A percentile compares a stretch with the other conserved stretches of the same genome.
Evolutionary conservation across 2,113 vertebrate species (phyloP).

Genomic region (Lipophrys pholis): DNA sequence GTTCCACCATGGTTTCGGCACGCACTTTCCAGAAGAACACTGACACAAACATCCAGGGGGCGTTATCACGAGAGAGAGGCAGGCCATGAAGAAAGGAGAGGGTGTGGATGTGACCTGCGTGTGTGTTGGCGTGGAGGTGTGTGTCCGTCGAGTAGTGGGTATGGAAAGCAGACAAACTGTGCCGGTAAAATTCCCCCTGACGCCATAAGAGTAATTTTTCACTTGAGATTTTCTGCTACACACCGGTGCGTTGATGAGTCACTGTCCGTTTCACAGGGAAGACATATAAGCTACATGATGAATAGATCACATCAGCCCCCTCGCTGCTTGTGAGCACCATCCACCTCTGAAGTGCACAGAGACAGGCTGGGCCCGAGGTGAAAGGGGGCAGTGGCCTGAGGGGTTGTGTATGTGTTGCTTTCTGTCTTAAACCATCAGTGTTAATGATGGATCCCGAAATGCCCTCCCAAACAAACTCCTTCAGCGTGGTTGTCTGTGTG

Average conservation of each 20-base stretch:
- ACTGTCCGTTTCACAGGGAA: constrained; percentile 17
- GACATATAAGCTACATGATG: constrained; percentile 31
- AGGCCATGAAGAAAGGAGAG: background rate
- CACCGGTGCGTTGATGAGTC: background rate
- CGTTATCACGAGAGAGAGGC: constrained; percentile 28
- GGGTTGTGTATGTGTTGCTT: background rate
- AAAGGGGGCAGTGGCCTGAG: constrained; percentile 3
- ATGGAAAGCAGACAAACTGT: constrained; percentile 1
- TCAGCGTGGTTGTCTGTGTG: background rate
- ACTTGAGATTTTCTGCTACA: constrained; percentile 19
- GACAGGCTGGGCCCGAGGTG: background rate
- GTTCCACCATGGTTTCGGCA: constrained; percentile 31
- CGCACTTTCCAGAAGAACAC: constrained; percentile 41
- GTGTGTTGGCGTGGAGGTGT: background rate
- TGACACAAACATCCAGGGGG: constrained; percentile 55
- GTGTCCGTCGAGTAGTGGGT: background rate
- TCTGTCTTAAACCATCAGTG: background rate
- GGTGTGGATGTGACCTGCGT: constrained; percentile 17
- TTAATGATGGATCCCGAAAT: constrained; percentile 1
- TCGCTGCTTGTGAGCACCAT: background rate
- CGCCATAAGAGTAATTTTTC: constrained; percentile 25
- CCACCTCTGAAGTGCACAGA: background rate
- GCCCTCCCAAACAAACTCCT: background rate
- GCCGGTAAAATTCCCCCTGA: constrained; percentile 13
- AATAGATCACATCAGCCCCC: constrained; percentile 23